Percentiles rank a stretch among this genome's conserved stretches.
Conservation (phyloP, 2,797 vertebrate species). For the Xyrichtys novacula region DNA sequence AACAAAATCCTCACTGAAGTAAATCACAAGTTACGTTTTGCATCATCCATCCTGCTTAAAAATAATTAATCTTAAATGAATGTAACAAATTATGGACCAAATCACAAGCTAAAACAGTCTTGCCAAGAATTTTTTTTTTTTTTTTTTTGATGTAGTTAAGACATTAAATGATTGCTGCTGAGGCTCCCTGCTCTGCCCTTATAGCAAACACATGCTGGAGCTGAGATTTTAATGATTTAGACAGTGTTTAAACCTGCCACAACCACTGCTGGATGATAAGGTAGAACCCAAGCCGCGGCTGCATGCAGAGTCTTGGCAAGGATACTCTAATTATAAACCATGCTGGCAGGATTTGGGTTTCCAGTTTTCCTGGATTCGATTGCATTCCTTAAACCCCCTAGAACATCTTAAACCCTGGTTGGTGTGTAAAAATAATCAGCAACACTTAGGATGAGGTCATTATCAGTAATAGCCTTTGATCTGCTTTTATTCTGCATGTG, state of each 20-base stretch:
- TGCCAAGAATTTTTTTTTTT: background rate
- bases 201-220: slow-evolving; percentile 53
- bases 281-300: slow-evolving; percentile 24
- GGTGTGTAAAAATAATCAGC: slow-evolving; percentile 24
- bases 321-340: slow-evolving; percentile 55
- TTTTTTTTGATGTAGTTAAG: slow-evolving; percentile 27
- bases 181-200: slow-evolving; percentile 31
- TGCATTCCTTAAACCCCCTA: slow-evolving; percentile 44
- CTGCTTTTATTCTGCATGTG: too few relatives aligned
- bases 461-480: too few relatives aligned
- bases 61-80: background rate
- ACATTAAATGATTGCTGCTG: slow-evolving; percentile 7
- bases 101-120: background rate
- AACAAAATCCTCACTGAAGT: background rate
- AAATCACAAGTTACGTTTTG: background rate
- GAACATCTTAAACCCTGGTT: slow-evolving; percentile 8
- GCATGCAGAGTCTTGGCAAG: slow-evolving; percentile 46
- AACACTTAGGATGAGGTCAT: too few relatives aligned
- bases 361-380: slow-evolving; percentile 63
- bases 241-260: slow-evolving; percentile 44
- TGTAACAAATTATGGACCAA: background rate
- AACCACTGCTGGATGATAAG: slow-evolving; percentile 48
- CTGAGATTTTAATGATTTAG: slow-evolving; percentile 46
- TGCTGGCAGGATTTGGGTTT: slow-evolving; percentile 55
- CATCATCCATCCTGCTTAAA: background rate